Evolutionary conservation across 2,797 vertebrate species (phyloP), one percentile per base, ranked within the genome.

Genomic region (Danio choprae): DNA sequence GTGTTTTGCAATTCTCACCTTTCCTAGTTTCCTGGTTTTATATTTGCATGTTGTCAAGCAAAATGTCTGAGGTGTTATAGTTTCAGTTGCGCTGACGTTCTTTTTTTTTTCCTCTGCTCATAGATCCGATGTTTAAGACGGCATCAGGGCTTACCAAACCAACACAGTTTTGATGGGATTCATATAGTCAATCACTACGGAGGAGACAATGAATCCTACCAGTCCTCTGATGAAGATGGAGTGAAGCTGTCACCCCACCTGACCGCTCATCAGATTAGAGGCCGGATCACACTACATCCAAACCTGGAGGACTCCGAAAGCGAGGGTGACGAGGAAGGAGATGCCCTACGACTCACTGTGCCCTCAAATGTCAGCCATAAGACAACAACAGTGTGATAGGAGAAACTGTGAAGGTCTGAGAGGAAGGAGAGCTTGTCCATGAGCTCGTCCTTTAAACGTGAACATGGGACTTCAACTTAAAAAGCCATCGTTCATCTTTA

Each of bases 151-250:
- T 89, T 95, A 90, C 87, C 90, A 91, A 85, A 84, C 91, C 95
- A 92, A 86, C 89, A 92, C 91, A 89, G 91, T 90, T 98, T 97
- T 97, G 98, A 99, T 83, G 95, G 97, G 85, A 96, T 99, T 92
- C 97, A 98, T 91, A 96, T 99, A 48, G 94, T 99, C 90, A 98
- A 93, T 90, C 97, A 99, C 92, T 97, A 97, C 76, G 91, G 89
- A 72, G 94, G 91, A 80, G 94, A 95, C 59, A 92, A 95, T 0
- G 95, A 95, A 85, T 96, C 95, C 71, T 95, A 94, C 90, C 96
- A 95, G 89, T 98, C 96, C 72, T 98, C 97, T 1, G 98, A 99
- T 76, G 97, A 99, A 88, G 97, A 99, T 63, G 93, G 90, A 67
- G 89, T 85, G 78, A 94, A 94, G 88, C 89, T 84, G 51, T 53